Percentiles rank a stretch among this genome's conserved stretches.
Conservation (phyloP, 2,797 vertebrate genomes). For the Euthynnus affinis region DNA sequence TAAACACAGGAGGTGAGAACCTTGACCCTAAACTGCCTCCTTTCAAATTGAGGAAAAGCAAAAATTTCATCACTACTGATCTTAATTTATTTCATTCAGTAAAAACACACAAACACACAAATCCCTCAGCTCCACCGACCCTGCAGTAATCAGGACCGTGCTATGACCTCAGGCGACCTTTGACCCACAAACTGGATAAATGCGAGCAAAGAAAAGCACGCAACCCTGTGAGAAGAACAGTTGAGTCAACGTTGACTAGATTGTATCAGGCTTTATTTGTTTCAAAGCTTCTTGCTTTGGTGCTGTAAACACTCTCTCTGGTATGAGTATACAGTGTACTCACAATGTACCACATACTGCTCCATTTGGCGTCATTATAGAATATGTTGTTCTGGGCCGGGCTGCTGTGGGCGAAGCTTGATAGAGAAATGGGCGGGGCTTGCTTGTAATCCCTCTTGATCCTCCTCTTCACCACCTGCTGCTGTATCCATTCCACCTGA, state of each 20-base stretch:
- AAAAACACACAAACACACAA: constrained; percentile 46
- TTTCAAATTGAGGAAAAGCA: not conserved
- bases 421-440: constrained; percentile 80
- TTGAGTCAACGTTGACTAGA: not conserved
- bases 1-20: constrained; percentile 19
- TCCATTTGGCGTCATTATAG: constrained; percentile 99
- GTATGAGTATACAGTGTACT: constrained; percentile 77
- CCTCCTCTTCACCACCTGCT: constrained; percentile 97
- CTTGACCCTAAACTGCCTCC: constrained; percentile 2
- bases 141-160: constrained; percentile 56
- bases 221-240: constrained; percentile 21
- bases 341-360: constrained; percentile 99
- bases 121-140: constrained; percentile 49
- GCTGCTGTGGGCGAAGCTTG: constrained; percentile 82
- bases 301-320: not conserved
- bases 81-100: constrained; percentile 34
- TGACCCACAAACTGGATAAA: constrained; percentile 64
- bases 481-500: constrained; percentile 98
- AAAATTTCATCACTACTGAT: constrained; percentile 2
- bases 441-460: constrained; percentile 97
- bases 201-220: constrained; percentile 18
- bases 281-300: not conserved
- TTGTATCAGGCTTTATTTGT: not conserved
- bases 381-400: constrained; percentile 89
- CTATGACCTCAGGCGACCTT: constrained; percentile 51